phyloP scores from a whole-genome alignment of 2,888 invertebrate species.

The Lutraria lutraria region DNA sequence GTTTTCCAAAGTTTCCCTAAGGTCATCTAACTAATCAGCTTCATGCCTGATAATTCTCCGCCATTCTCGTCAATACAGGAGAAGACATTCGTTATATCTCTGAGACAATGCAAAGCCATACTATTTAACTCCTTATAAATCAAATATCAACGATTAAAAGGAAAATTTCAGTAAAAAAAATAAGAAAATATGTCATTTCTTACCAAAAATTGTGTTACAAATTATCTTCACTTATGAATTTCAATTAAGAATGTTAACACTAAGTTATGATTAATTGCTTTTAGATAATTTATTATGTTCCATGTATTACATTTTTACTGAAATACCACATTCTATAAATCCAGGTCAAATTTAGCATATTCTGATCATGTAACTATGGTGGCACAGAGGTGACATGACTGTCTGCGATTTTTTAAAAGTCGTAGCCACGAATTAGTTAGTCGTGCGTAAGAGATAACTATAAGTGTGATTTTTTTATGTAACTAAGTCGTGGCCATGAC shows the following conservation, averaged over 20 bases:
- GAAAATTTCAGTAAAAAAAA: neutral
- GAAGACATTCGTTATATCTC: neutral
- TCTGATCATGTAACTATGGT: no score
- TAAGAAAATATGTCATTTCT: neutral
- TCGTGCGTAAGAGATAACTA: no score
- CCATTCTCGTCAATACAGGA: constrained; percentile 2
- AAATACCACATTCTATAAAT: no score
- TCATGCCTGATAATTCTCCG: neutral
- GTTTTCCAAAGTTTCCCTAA: neutral
- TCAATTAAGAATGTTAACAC: neutral
- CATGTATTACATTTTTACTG: no score
- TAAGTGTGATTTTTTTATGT: no score
- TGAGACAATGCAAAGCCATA: neutral
- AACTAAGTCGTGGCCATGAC: no score
- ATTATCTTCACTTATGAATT: neutral
- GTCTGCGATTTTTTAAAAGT: no score
- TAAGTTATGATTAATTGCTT: neutral
- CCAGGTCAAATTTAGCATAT: no score
- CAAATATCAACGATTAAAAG: constrained; percentile 1
- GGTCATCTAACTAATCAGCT: neutral
- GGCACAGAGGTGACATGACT: no score
- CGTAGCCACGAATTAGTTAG: no score
- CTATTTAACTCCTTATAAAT: constrained; percentile 2
- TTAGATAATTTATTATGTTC: neutral
- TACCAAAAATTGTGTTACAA: neutral